A percentile compares a stretch with the other conserved stretches of the same genome.
Conservation (phyloP, 2,113 vertebrate species). For the Cynoglossus semilaevis region DNA sequence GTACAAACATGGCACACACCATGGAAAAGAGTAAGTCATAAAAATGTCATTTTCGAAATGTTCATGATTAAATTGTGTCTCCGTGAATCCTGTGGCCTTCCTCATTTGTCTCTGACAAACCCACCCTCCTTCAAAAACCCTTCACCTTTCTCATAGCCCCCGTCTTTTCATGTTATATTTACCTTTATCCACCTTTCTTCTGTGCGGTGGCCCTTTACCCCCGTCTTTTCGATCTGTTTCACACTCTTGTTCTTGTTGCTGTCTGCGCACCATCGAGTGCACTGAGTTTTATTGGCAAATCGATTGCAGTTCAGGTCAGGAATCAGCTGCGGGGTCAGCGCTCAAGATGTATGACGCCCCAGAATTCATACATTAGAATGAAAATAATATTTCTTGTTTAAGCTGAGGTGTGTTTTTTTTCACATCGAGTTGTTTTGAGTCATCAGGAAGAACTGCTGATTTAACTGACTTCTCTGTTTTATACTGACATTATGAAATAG, state of each 20-base stretch:
- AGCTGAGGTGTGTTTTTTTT: slow-evolving; percentile 1
- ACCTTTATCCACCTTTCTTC: slow-evolving; percentile 18
- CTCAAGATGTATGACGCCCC: neutral
- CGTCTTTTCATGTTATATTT: neutral
- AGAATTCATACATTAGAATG: neutral
- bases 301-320: slow-evolving; percentile 25
- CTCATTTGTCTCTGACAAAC: slow-evolving; percentile 36
- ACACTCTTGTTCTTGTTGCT: neutral
- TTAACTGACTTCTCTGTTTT: no score
- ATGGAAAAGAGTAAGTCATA: no score
- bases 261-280: slow-evolving; percentile 23
- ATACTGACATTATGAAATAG: no score
- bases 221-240: slow-evolving; percentile 1
- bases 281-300: slow-evolving; percentile 30
- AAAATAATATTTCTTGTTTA: neutral
- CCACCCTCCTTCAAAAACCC: no score
- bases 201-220: neutral
- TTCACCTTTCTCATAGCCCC: no score
- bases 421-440: neutral
- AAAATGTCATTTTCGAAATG: no score
- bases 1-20: no score
- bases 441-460: neutral
- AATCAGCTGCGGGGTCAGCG: slow-evolving; percentile 15
- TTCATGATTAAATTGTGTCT: slow-evolving; percentile 16
- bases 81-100: slow-evolving; percentile 8